Conservation (phyloP, 2,113 vertebrate genomes). For the Periophthalmodon schlosseri region DNA sequence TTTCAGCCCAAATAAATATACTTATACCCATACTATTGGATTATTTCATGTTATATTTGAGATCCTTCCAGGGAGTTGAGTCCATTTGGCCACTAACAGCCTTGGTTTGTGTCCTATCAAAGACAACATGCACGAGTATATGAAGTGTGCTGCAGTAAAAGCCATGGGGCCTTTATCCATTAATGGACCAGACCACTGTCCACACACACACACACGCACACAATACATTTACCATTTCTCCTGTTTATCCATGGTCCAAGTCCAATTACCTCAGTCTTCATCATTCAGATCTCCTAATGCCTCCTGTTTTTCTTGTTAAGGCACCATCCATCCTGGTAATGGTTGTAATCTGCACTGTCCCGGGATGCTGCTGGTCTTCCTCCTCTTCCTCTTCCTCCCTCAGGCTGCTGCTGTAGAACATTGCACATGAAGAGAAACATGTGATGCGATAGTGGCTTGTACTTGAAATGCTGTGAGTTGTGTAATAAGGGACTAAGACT, state of each 20-base stretch:
- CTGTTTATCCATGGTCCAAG: conserved; percentile 6
- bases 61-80: conserved; percentile 38
- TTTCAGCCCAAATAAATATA: conserved; percentile 52
- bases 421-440: not conserved
- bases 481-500: not conserved
- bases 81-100: conserved; percentile 55
- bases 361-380: not conserved
- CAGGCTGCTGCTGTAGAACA: conserved; percentile 2
- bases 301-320: conserved; percentile 15
- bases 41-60: conserved; percentile 49
- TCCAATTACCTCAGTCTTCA: conserved; percentile 8
- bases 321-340: conserved; percentile 24
- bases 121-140: conserved; percentile 12
- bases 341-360: conserved; percentile 21
- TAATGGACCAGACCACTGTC: conserved; percentile 60
- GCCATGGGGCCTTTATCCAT: conserved; percentile 49
- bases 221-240: conserved; percentile 6
- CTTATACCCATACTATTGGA: conserved; percentile 53
- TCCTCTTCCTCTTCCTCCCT: conserved; percentile 9
- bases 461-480: not conserved
- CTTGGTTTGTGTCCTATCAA: conserved; percentile 40
- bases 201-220: conserved; percentile 27
- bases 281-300: conserved; percentile 23
- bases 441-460: not conserved
- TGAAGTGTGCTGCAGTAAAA: conserved; percentile 40